These are phyloP conservation scores for roundworm (Caenorhabditis elegans) DNA, from an alignment of 1,140 invertebrate species.

Conservation along the genomic window WBcel235 BX284606.5:5617001-5617500, in stretches of 20 bases:
- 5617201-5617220: too few species aligned
- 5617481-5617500: not conserved
- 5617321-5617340: not conserved
- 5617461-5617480: slow-evolving; percentile 3
- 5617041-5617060: not conserved
- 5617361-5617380: not conserved
- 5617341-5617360: not conserved
- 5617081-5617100: not conserved
- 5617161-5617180: not conserved
- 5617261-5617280: too few species aligned
- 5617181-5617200: too few species aligned
- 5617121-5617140: not conserved
- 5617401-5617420: not conserved
- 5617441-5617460: too few species aligned
- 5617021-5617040: slow-evolving; percentile 20
- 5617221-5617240: too few species aligned
- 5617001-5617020: not conserved
- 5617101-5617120: slow-evolving; percentile 12
- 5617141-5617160: not conserved
- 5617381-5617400: not conserved
- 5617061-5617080: not conserved
- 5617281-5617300: not conserved
- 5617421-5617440: too few species aligned
- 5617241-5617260: too few species aligned
- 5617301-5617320: not conserved